Percentiles rank a stretch among this genome's conserved stretches.
phyloP scores from a whole-genome alignment of 2,113 vertebrate species.

The Brachyhypopomus gauderio region DNA sequence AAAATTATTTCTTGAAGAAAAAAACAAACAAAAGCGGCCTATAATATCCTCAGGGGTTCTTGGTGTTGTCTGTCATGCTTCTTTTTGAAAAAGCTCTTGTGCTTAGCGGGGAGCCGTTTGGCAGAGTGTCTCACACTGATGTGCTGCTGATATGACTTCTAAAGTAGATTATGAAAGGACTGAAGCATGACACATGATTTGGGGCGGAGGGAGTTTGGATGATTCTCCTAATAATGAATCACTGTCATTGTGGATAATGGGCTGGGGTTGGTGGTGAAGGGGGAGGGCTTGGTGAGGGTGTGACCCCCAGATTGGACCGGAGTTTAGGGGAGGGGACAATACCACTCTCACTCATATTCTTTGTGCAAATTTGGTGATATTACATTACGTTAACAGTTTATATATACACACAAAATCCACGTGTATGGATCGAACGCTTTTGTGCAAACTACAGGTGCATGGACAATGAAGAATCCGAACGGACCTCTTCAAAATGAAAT shows the following conservation, averaged over 20 bases:
- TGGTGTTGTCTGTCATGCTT: slow-evolving; percentile 63
- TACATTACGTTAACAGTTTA: not conserved
- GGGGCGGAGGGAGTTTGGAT: slow-evolving; percentile 25
- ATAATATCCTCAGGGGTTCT: slow-evolving; percentile 62
- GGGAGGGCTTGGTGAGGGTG: no score
- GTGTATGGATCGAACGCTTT: not conserved
- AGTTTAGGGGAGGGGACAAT: slow-evolving; percentile 37
- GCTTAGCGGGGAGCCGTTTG: not conserved
- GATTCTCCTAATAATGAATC: slow-evolving; percentile 39
- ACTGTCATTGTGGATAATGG: slow-evolving; percentile 43
- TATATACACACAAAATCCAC: not conserved
- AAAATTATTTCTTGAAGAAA: slow-evolving; percentile 55
- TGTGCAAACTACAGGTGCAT: not conserved
- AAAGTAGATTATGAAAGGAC: slow-evolving; percentile 33
- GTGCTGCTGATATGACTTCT: slow-evolving; percentile 11
- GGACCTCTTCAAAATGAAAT: slow-evolving; percentile 35
- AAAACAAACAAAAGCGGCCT: not conserved
- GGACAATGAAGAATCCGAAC: slow-evolving; percentile 12
- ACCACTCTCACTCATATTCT: not conserved
- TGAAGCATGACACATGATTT: slow-evolving; percentile 32
- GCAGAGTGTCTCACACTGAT: slow-evolving; percentile 11
- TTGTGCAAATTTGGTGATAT: not conserved
- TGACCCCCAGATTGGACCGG: slow-evolving; percentile 24
- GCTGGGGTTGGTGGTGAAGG: slow-evolving; percentile 14
- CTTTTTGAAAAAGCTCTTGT: slow-evolving; percentile 35